Base-by-base conservation (phyloP, 64 coral and sea anemone genomes). In the Stichodactyla mertensii region DNA sequence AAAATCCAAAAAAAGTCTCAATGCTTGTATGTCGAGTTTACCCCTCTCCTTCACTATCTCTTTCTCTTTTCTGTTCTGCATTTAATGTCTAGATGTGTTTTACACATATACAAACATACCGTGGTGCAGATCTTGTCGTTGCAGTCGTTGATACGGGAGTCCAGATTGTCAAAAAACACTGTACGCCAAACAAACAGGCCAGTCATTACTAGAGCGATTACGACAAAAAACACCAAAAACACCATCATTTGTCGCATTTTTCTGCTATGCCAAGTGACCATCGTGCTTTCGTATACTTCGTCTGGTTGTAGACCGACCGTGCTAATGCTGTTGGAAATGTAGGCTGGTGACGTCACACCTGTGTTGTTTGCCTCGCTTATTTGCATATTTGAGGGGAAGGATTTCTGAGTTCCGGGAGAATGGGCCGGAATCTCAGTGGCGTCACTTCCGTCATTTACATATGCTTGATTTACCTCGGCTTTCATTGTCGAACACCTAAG, bases 171-270 rank as follows among this genome's bases (percentile, higher is more conserved):
- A 64, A 79, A 89, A 77, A 36, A 96, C 5, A 88, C 56, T 51
- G 86, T 79, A 54, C 94, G 86, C 94, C 94, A 96, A 0, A 92
- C 82, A 64, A 92, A 92, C 28, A 96, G 67, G 16, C 88, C 88
- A 10, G 94, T 88, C 94, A 96, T 96, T 18, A 96, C 88, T 56
- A 96, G 51, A 36, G 88, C 88, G 20, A 93, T 56, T 0, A 89
- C 28, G 14, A 96, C 86, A 61, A 96, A 96, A 16, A 96, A 79
- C 24, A 58, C 88, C 56, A 96, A 81, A 23, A 87, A 66, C 13
- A 93, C 7, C 18, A 57, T 45, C 16, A 96, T 69, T 23, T 80
- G 79, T 52, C 61, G 69, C 52, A 90, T 79, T 64, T 84, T 87
- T 57, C 80, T 89, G 16, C 91, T 89, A 13, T 96, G 91, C 87